Percentiles rank a stretch among this genome's conserved stretches.
phyloP scores from a whole-genome alignment of 2,888 invertebrate genomes.

The Strigamia transsilvanica region DNA sequence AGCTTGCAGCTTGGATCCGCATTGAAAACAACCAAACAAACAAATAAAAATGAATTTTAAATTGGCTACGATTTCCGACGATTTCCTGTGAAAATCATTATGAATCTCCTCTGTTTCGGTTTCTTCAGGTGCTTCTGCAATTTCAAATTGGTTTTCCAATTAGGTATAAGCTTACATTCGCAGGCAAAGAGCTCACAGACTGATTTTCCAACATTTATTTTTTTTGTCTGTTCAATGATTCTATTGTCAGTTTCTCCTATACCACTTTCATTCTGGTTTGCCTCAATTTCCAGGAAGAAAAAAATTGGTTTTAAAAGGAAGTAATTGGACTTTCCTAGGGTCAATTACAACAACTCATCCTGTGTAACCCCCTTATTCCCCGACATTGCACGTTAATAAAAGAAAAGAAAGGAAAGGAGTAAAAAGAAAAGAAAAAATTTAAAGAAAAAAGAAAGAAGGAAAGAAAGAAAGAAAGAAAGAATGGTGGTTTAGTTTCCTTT shows the following conservation, averaged over 20 bases:
- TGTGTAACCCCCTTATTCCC: constrained; percentile 28
- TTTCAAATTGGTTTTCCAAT: too few species aligned
- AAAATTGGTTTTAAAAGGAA: background rate
- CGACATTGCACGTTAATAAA: constrained; percentile 21
- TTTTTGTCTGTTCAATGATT: background rate
- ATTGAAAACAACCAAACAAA: background rate
- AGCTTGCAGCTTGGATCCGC: background rate
- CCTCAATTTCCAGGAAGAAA: background rate
- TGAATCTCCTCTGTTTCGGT: too few species aligned
- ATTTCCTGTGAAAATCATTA: too few species aligned
- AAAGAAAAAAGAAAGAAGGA: background rate
- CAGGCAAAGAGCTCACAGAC: too few species aligned
- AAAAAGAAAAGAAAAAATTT: background rate
- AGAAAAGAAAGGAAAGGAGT: background rate
- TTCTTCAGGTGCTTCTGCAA: too few species aligned
- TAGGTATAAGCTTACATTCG: too few species aligned
- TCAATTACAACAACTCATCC: constrained; percentile 36
- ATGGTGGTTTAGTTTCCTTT: constrained; percentile 37
- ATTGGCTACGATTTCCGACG: too few species aligned
- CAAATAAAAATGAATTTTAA: background rate
- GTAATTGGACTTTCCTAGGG: constrained; percentile 34
- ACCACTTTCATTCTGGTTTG: background rate
- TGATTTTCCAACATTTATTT: background rate
- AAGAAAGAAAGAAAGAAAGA: background rate
- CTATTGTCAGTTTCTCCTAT: background rate